A percentile compares a stretch with the other conserved stretches of the same genome.
phyloP scores from a whole-genome alignment of 2,888 invertebrate genomes.

The Molorchus minor region DNA sequence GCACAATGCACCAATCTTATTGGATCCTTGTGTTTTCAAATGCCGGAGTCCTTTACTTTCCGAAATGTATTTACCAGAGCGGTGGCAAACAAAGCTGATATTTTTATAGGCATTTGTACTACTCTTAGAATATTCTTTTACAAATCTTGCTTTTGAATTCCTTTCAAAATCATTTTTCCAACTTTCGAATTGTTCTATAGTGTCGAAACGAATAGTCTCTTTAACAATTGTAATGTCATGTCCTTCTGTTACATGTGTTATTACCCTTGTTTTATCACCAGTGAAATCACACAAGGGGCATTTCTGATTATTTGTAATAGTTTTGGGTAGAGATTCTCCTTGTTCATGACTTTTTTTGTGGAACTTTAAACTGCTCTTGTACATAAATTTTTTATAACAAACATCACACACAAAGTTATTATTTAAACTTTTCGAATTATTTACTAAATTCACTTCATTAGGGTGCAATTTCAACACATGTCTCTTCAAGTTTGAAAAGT shows the following conservation, averaged over 20 bases:
- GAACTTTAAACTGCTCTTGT: too few relatives aligned
- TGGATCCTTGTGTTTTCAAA: background rate
- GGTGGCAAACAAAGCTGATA: slow-evolving; percentile 2
- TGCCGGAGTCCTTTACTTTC: background rate
- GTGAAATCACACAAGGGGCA: background rate
- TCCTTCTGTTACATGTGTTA: background rate
- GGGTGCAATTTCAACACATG: too few relatives aligned
- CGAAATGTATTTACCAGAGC: slow-evolving; percentile 6
- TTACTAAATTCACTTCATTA: too few relatives aligned
- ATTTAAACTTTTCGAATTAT: too few relatives aligned
- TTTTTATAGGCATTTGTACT: background rate
- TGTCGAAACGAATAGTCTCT: background rate
- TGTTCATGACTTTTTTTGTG: too few relatives aligned
- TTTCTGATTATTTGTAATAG: too few relatives aligned
- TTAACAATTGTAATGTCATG: background rate
- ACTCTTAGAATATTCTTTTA: background rate
- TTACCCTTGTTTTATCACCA: background rate
- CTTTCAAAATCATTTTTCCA: background rate
- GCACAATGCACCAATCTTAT: slow-evolving; percentile 15
- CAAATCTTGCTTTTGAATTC: background rate
- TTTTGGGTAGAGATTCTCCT: too few relatives aligned
- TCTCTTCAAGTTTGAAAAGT: too few relatives aligned
- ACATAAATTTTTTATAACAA: too few relatives aligned
- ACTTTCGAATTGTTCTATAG: background rate
- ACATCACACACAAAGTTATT: too few relatives aligned